A percentile compares a stretch with the other conserved stretches of the same genome.
These are phyloP conservation scores for Phenacoccus solenopsis DNA, from an alignment of 1,140 invertebrate species.

Conservation along the genomic window DNA sequence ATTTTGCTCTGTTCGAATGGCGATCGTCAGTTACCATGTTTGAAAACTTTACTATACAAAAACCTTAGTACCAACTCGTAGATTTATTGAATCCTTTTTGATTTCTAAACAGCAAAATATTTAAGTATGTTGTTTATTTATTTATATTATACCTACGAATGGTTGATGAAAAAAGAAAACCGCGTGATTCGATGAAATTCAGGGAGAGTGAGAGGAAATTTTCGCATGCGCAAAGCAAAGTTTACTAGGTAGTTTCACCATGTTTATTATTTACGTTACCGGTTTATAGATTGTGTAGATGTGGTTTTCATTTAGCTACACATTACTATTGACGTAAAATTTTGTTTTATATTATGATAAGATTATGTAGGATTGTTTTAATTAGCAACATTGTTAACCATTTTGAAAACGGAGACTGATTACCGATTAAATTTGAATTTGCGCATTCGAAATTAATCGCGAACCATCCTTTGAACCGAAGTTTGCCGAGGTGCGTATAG, in stretches of 20 bases:
- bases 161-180: background rate
- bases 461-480: no score
- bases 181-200: background rate
- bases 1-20: background rate
- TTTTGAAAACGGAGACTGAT: constrained; percentile 13
- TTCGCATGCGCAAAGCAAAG: background rate
- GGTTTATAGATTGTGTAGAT: background rate
- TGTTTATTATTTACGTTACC: background rate
- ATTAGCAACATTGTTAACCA: background rate
- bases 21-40: background rate
- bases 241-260: background rate
- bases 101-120: background rate
- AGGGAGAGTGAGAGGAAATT: background rate
- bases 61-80: background rate
- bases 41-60: background rate
- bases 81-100: background rate
- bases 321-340: background rate
- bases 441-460: no score
- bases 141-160: background rate
- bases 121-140: background rate
- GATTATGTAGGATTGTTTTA: background rate
- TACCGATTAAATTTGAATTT: constrained; percentile 5
- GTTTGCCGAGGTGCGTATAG: background rate
- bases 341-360: constrained; percentile 3
- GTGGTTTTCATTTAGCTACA: background rate